Evolutionary conservation across 2,113 vertebrate species (phyloP).

Genomic region (Zeus faber): DNA sequence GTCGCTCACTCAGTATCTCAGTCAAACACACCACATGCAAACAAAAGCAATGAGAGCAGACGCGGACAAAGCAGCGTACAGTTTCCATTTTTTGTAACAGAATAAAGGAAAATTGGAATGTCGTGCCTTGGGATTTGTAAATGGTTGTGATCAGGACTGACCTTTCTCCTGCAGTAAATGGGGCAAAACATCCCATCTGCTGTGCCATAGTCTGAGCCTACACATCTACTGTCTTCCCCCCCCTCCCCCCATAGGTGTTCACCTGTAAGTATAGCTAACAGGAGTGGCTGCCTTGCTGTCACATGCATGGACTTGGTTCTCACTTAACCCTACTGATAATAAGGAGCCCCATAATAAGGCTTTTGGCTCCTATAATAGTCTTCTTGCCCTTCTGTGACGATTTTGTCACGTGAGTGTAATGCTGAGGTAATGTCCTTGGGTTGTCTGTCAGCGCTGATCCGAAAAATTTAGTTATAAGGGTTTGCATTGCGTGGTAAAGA

Average conservation of each 20-base stretch:
- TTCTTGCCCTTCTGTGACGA: no score
- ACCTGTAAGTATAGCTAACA: slow-evolving; percentile 67
- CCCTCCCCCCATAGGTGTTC: slow-evolving; percentile 45
- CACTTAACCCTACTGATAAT: neutral
- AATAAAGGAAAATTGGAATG: neutral
- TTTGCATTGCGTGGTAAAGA: no score
- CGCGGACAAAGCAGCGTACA: no score
- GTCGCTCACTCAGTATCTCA: slow-evolving; percentile 19
- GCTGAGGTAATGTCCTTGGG: no score
- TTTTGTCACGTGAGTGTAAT: no score
- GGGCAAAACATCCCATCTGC: slow-evolving; percentile 69
- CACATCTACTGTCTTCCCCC: slow-evolving; percentile 51
- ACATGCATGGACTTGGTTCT: slow-evolving; percentile 56
- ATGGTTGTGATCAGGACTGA: slow-evolving; percentile 34
- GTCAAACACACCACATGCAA: slow-evolving; percentile 7
- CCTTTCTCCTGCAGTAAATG: slow-evolving; percentile 65
- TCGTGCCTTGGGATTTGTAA: slow-evolving; percentile 22
- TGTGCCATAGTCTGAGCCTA: slow-evolving; percentile 75
- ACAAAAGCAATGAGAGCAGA: neutral
- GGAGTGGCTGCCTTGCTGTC: slow-evolving; percentile 11
- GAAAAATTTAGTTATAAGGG: no score
- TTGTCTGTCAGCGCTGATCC: no score
- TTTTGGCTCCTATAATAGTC: no score
- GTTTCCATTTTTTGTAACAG: no score
- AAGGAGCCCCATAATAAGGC: neutral